phyloP scores from a whole-genome alignment of 2,113 vertebrate species.

The Hymenochirus boettgeri region DNA sequence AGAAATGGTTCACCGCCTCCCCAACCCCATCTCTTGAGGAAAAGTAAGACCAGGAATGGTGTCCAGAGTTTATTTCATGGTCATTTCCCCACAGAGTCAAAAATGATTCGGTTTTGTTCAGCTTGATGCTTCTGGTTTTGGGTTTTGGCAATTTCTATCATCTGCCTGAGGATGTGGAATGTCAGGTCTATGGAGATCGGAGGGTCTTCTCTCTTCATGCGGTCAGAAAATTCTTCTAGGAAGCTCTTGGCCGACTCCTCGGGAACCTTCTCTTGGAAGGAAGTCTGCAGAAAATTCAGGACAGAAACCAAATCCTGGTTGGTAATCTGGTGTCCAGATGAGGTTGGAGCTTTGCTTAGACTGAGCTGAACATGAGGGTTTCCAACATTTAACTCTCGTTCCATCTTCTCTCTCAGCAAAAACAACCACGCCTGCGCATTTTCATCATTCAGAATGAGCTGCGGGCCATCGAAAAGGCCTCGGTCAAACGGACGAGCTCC shows the following conservation, averaged over 20 bases:
- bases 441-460: constrained; percentile 52
- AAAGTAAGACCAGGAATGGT: background rate
- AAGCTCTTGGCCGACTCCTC: constrained; percentile 37
- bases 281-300: background rate
- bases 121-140: constrained; percentile 81
- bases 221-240: constrained; percentile 44
- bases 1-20: background rate
- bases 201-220: constrained; percentile 71
- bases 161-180: constrained; percentile 86
- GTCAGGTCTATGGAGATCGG: constrained; percentile 89
- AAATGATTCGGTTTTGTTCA: constrained; percentile 76
- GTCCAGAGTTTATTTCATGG: background rate
- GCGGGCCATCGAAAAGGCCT: constrained; percentile 48
- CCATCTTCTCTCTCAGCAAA: constrained; percentile 53
- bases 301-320: background rate
- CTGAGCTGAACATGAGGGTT: constrained; percentile 45
- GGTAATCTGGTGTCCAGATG: constrained; percentile 38
- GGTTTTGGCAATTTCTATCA: constrained; percentile 80
- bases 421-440: constrained; percentile 50
- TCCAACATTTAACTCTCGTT: constrained; percentile 49
- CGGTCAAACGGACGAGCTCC: constrained; percentile 55
- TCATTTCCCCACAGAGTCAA: constrained; percentile 88
- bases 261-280: constrained; percentile 29
- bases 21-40: background rate
- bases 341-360: constrained; percentile 43